These are phyloP conservation scores for Chrysaora quinquecirrha DNA, from an alignment of 30 jellyfish, hydroid and myxozoan genomes.

Conservation along the genomic window DNA sequence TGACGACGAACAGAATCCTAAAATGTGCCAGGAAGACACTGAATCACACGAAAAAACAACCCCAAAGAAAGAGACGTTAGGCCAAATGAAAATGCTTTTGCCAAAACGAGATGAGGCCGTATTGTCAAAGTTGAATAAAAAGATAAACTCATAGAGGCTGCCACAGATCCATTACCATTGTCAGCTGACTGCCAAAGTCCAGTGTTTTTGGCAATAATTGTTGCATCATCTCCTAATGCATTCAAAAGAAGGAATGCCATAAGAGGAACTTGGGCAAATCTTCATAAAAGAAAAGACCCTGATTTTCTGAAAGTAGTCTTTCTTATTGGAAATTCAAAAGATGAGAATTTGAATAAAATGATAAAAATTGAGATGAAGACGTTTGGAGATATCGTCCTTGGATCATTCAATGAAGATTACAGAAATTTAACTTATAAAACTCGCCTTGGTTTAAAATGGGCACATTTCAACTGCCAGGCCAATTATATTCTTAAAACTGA, in stretches of 20 bases:
- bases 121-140: conserved; percentile 31
- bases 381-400: conserved; percentile 86
- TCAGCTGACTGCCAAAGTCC: conserved; percentile 68
- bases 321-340: conserved; percentile 64
- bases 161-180: conserved; percentile 74
- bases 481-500: conserved; percentile 82
- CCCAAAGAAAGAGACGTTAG: too few species aligned
- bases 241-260: conserved; percentile 67
- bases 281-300: conserved; percentile 26
- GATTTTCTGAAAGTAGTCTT: conserved; percentile 69
- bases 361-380: conserved; percentile 60
- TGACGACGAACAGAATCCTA: not conserved
- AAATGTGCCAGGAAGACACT: not conserved
- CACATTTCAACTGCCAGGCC: conserved; percentile 71
- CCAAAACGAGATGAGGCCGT: conserved; percentile 4
- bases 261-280: conserved; percentile 81
- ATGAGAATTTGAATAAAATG: conserved; percentile 19
- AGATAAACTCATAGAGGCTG: conserved; percentile 43
- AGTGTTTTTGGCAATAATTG: conserved; percentile 68
- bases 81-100: too few species aligned
- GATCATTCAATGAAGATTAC: conserved; percentile 77
- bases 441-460: conserved; percentile 91
- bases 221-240: conserved; percentile 74
- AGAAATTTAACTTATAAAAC: conserved; percentile 85
- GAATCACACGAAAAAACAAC: too few species aligned